phyloP scores from a whole-genome alignment of 2,797 vertebrate genomes.

The Scarus forsteni region DNA sequence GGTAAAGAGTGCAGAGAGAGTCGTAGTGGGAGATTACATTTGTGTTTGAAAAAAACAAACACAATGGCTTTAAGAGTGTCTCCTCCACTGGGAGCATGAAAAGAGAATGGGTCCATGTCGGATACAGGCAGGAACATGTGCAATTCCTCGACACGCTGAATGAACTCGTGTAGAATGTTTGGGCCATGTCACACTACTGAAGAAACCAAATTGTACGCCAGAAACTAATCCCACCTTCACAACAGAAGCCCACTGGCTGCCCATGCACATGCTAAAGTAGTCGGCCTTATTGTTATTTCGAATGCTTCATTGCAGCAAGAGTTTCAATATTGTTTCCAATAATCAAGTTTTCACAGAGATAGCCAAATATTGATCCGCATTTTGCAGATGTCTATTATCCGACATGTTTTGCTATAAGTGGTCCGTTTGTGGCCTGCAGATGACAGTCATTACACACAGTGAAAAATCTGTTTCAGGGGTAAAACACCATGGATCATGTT shows the following conservation, averaged over 20 bases:
- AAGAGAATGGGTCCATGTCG: constrained; percentile 52
- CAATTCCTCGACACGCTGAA: constrained; percentile 56
- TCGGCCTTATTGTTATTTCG: constrained; percentile 40
- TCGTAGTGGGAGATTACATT: constrained; percentile 67
- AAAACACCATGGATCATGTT: constrained; percentile 50
- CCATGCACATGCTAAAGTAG: neutral
- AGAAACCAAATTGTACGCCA: constrained; percentile 46
- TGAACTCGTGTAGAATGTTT: constrained; percentile 35
- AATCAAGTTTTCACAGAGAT: constrained; percentile 47
- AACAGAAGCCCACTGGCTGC: constrained; percentile 6
- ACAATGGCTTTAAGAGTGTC: constrained; percentile 41
- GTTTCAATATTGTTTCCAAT: constrained; percentile 1
- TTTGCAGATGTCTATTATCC: constrained; percentile 38
- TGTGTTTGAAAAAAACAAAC: constrained; percentile 66
- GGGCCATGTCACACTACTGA: constrained; percentile 23
- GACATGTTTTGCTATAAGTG: constrained; percentile 40
- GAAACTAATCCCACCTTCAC: constrained; percentile 19
- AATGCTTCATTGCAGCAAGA: neutral
- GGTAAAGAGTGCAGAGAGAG: constrained; percentile 31
- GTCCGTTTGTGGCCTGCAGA: constrained; percentile 34
- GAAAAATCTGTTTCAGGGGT: constrained; percentile 69
- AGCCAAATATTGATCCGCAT: constrained; percentile 37
- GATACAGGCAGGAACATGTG: constrained; percentile 36
- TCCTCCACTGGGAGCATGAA: constrained; percentile 58
- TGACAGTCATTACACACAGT: constrained; percentile 39